Base-by-base conservation (phyloP, 2,888 invertebrate genomes). In the Yponomeuta sedellus region DNA sequence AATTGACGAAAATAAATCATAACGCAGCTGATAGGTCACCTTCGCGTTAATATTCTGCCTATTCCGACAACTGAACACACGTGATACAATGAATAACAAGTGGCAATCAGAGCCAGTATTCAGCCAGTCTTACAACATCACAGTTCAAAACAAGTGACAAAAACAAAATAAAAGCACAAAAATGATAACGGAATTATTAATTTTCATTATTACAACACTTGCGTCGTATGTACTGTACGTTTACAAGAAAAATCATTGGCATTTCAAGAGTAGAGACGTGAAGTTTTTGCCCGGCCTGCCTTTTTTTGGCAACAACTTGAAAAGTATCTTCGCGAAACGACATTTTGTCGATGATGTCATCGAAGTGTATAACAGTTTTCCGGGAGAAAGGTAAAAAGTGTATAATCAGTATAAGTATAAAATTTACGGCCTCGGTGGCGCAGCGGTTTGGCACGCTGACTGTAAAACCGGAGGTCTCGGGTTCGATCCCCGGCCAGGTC, bases 171-270 rank as follows among this genome's bases (percentile, higher is more conserved):
- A 61, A 28, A 61, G 28, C 16, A 25, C 19, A 66, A 80, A 70
- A 69, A 88, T 88, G 87, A 75, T 87, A 12, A 65, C 80, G 4
- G 85, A 88, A 73, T 69, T 86, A 65, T 8, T 87, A 64, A 71
- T 86, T 69, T 79, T 83, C 65, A 0, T 83, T 5, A 0, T 83
- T 1, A 80, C 81, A 0, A 72, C 73, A 5, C 1, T 85, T 1
- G 1, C 80, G 0, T 74, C 66, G 0, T 86, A 82, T 61, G 71
- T 76, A 25, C 39, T 83, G 1, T 86, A 79, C 40, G 68, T 67
- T 5, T 75, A 83, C 64, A 80, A 77, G 66, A 73, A 73, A 57
- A 66, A 76, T 12, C 80, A 85, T n/a, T 69, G 73, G 0, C 73
- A 74, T 52, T 86, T 81, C 16, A 74, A 78, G 1, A 69, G 76